phyloP scores from a whole-genome alignment of 2,113 vertebrate species.

The Ceuthmochares aereus region DNA sequence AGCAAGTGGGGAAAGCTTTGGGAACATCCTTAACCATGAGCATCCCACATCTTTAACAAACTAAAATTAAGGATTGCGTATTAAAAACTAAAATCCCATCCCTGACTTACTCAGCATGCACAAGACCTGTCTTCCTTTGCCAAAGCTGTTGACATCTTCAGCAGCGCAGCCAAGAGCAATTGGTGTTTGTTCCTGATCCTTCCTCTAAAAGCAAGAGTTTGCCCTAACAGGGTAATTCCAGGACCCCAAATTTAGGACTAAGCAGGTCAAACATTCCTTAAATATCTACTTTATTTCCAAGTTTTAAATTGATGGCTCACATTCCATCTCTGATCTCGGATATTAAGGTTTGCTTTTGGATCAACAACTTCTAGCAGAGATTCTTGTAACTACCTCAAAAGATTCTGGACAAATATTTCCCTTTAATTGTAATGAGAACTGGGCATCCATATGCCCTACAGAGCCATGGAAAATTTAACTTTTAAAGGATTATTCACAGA shows the following conservation, averaged over 20 bases:
- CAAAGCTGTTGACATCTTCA: not conserved
- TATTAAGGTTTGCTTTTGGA: constrained; percentile 60
- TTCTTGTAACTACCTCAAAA: constrained; percentile 62
- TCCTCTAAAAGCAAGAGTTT: not conserved
- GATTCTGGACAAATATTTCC: constrained; percentile 59
- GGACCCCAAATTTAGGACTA: constrained; percentile 15
- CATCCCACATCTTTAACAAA: not conserved
- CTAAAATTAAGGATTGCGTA: not conserved
- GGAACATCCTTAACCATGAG: not conserved
- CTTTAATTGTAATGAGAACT: constrained; percentile 63
- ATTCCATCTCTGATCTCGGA: constrained; percentile 42
- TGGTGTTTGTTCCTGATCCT: not conserved
- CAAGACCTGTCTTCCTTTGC: not conserved
- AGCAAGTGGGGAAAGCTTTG: not conserved
- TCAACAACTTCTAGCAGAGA: constrained; percentile 43
- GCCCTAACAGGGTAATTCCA: not conserved
- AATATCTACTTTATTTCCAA: constrained; percentile 61
- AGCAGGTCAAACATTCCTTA: constrained; percentile 58
- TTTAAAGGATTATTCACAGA: constrained; percentile 55
- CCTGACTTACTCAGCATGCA: not conserved
- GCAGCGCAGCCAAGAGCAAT: not conserved
- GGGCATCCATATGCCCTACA: constrained; percentile 65
- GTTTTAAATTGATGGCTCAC: constrained; percentile 20
- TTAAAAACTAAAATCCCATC: not conserved
- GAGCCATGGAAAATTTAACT: constrained; percentile 63